Evolutionary conservation across 2,888 invertebrate species (phyloP).

Genomic region (Eupelmus urozonus): DNA sequence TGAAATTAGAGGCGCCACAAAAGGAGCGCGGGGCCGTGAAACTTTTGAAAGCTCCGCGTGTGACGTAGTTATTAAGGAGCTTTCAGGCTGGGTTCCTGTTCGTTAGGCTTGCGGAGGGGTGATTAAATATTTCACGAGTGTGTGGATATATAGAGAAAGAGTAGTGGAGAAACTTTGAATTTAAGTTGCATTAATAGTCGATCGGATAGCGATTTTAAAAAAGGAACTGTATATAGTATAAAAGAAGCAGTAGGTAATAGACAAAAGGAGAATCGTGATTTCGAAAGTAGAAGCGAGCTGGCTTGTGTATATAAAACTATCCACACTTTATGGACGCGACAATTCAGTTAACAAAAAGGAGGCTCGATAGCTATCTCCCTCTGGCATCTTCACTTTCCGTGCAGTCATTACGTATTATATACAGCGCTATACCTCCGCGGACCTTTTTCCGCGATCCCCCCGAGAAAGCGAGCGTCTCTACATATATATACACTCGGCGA

Average conservation of each 20-base stretch:
- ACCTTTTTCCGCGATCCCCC: not conserved
- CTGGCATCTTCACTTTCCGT: slow-evolving; percentile 50
- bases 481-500: slow-evolving; percentile 9
- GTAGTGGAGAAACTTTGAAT: no score
- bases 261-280: slow-evolving; percentile 15
- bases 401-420: not conserved
- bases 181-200: no score
- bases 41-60: slow-evolving; percentile 41
- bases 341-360: slow-evolving; percentile 49
- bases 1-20: slow-evolving; percentile 42
- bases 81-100: not conserved
- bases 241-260: not conserved
- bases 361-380: slow-evolving; percentile 35
- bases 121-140: no score
- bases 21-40: slow-evolving; percentile 21
- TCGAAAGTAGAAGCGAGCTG: not conserved
- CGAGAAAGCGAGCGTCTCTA: not conserved
- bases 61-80: slow-evolving; percentile 44
- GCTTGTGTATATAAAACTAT: not conserved
- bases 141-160: no score
- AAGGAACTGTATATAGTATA: no score
- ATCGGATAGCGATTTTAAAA: no score
- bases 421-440: no score
- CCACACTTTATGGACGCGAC: slow-evolving; percentile 32
- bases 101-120: no score